Percentiles rank a stretch among this genome's conserved stretches.
phyloP scores from a whole-genome alignment of 1,140 invertebrate species.

The Pseudomyrmex pallidus region DNA sequence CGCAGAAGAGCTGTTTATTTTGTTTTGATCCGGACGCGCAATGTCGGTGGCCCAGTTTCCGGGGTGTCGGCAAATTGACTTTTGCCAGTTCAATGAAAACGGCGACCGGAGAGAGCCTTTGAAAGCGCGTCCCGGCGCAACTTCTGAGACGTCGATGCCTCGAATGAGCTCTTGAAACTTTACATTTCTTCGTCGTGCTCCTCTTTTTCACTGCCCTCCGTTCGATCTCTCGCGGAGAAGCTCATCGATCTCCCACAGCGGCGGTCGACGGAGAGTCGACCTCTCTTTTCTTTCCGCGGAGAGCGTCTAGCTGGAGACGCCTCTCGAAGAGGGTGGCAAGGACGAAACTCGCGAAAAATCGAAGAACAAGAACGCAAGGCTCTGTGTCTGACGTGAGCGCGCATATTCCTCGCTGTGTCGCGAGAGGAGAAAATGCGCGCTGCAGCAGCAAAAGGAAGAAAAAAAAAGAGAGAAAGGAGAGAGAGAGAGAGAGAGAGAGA shows the following conservation, averaged over 20 bases:
- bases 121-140: conserved; percentile 45
- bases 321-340: conserved; percentile 49
- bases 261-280: conserved; percentile 25
- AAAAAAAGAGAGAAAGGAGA: background rate
- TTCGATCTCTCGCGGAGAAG: conserved; percentile 31
- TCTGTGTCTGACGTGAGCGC: conserved; percentile 22
- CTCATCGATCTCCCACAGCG: conserved; percentile 47
- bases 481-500: background rate
- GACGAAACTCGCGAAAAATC: conserved; percentile 42
- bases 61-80: conserved; percentile 55
- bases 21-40: conserved; percentile 16
- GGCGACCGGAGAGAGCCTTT: conserved; percentile 31
- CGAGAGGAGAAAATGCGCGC: conserved; percentile 44
- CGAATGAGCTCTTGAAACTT: conserved; percentile 63
- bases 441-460: conserved; percentile 1
- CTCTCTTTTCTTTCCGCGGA: conserved; percentile 16
- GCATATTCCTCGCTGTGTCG: conserved; percentile 15
- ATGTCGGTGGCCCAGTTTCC: conserved; percentile 61
- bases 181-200: conserved; percentile 51
- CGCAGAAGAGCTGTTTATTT: conserved; percentile 16
- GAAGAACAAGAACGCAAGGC: conserved; percentile 21
- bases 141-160: conserved; percentile 52
- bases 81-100: conserved; percentile 60
- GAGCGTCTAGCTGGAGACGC: conserved; percentile 23
- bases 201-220: conserved; percentile 8